Conservation (phyloP, 2,113 vertebrate species). For the Amphiprion percula region DNA sequence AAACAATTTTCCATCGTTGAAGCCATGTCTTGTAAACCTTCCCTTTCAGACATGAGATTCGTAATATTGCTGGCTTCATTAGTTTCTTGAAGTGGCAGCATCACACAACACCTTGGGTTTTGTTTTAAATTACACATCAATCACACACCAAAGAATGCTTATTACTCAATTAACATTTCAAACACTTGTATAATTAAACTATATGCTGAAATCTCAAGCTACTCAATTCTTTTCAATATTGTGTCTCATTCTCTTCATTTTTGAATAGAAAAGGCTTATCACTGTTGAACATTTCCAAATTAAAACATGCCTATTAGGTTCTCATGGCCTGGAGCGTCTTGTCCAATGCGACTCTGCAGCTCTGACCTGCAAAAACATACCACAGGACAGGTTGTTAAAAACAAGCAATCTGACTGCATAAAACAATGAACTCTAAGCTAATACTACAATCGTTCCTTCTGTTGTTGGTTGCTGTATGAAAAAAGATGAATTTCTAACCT, state of each 20-base stretch:
- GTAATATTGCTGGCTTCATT: too few relatives aligned
- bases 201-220: too few relatives aligned
- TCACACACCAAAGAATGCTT: too few relatives aligned
- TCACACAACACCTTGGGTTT: too few relatives aligned
- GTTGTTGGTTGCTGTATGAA: not conserved
- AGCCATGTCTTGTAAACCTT: not conserved
- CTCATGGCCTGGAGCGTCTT: not conserved
- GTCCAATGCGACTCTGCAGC: constrained; percentile 65
- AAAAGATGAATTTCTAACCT: constrained; percentile 49
- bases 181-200: too few relatives aligned
- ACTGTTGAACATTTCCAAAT: not conserved
- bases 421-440: not conserved
- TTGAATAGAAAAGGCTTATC: too few relatives aligned
- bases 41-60: too few relatives aligned
- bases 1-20: not conserved
- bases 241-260: too few relatives aligned
- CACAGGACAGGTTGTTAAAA: not conserved
- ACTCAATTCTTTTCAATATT: too few relatives aligned
- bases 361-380: constrained; percentile 55
- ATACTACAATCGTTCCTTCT: not conserved
- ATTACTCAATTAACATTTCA: too few relatives aligned
- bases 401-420: not conserved
- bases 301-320: constrained; percentile 54
- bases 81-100: too few relatives aligned
- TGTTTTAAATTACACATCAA: too few relatives aligned